Percentiles rank a stretch among this genome's conserved stretches.
Evolutionary conservation across 2,888 invertebrate genomes (phyloP).

Genomic region (Malthinus seriepunctatus): DNA sequence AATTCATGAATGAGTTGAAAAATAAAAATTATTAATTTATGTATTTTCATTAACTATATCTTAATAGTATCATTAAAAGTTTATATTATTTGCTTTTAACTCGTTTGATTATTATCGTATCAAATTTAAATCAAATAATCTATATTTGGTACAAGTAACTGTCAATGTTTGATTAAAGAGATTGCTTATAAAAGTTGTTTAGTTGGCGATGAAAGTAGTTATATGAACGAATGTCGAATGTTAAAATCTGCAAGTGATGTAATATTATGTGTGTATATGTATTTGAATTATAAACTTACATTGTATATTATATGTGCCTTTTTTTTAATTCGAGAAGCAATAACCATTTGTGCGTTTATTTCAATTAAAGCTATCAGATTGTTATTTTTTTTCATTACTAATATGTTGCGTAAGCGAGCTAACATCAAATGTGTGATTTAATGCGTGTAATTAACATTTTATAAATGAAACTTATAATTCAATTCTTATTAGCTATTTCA

Average conservation of each 20-base stretch:
- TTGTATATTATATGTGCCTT: conserved; percentile 4
- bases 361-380: not conserved
- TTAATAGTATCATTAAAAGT: too few species aligned
- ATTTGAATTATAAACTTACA: conserved; percentile 21
- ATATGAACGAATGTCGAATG: conserved; percentile 27
- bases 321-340: conserved; percentile 13
- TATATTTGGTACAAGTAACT: conserved; percentile 24
- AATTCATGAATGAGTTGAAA: too few species aligned
- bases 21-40: too few species aligned
- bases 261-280: conserved; percentile 13
- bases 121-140: conserved; percentile 12
- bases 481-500: too few species aligned
- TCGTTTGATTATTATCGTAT: conserved; percentile 4
- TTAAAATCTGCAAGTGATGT: conserved; percentile 29
- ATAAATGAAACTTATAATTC: too few species aligned
- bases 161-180: conserved; percentile 23
- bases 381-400: not conserved
- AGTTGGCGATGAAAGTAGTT: conserved; percentile 36
- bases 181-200: conserved; percentile 34
- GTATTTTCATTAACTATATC: too few species aligned
- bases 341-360: conserved; percentile 4
- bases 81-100: not conserved
- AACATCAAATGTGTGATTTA: too few species aligned
- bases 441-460: too few species aligned
- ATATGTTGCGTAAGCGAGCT: not conserved